A percentile compares a stretch with the other conserved stretches of the same genome.
Conservation (phyloP, 2,797 vertebrate species). For the Cryptoprocta ferox region DNA sequence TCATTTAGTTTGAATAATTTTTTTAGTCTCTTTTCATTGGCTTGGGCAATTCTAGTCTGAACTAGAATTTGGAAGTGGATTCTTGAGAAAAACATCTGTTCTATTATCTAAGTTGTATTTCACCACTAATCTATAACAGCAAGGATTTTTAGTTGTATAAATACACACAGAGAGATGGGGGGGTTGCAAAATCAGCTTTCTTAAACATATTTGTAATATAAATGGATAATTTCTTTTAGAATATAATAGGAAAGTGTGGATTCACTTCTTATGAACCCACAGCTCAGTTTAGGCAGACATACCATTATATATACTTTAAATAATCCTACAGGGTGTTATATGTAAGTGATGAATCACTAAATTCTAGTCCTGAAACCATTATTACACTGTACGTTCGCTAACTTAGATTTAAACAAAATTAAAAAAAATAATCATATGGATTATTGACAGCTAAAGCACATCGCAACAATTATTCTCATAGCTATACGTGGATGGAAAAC, state of each 20-base stretch:
- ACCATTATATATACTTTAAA: too few relatives aligned
- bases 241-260: not conserved
- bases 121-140: not conserved
- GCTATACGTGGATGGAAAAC: not conserved
- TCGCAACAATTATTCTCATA: not conserved
- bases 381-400: too few relatives aligned
- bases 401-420: too few relatives aligned
- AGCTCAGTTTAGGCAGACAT: not conserved
- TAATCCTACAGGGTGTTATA: too few relatives aligned
- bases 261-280: not conserved
- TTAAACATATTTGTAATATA: not conserved
- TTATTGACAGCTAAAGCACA: not conserved
- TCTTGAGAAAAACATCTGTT: not conserved
- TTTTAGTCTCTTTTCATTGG: not conserved
- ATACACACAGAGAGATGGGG: not conserved
- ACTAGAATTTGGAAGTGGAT: not conserved
- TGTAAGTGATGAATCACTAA: too few relatives aligned
- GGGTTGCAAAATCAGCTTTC: not conserved
- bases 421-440: not conserved
- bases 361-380: too few relatives aligned
- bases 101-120: not conserved
- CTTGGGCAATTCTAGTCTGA: too few relatives aligned
- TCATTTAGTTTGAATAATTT: not conserved
- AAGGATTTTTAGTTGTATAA: slow-evolving; percentile 20
- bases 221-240: not conserved